A percentile compares a stretch with the other conserved stretches of the same genome.
Conservation (phyloP, 2,113 vertebrate genomes). For the Megalops atlanticus region DNA sequence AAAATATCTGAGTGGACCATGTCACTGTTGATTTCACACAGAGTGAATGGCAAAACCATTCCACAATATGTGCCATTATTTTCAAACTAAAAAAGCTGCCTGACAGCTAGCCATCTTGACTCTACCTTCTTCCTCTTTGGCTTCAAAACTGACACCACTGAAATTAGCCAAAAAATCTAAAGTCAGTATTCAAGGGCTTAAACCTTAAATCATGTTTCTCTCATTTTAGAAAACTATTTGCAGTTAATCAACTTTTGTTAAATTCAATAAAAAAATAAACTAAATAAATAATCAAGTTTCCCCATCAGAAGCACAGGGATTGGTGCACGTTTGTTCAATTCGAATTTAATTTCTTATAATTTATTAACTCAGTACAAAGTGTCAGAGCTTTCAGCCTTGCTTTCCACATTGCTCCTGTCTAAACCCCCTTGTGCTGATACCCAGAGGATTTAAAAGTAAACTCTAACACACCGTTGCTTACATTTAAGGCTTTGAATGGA, state of each 20-base stretch:
- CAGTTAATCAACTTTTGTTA: too few relatives aligned
- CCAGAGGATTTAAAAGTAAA: slow-evolving; percentile 18
- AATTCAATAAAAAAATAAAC: too few relatives aligned
- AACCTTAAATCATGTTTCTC: too few relatives aligned
- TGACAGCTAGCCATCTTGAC: not conserved
- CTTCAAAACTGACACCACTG: not conserved
- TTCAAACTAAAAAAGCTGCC: not conserved
- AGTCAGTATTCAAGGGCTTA: not conserved
- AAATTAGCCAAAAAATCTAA: not conserved
- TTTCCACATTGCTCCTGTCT: not conserved
- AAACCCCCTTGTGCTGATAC: not conserved
- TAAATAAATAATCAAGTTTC: too few relatives aligned
- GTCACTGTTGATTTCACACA: too few relatives aligned
- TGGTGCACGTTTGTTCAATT: too few relatives aligned
- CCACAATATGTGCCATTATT: too few relatives aligned
- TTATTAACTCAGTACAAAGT: not conserved
- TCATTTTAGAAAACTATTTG: not conserved
- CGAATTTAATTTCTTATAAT: not conserved
- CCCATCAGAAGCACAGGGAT: too few relatives aligned
- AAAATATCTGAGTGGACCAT: too few relatives aligned
- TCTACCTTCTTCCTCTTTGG: not conserved
- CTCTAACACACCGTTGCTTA: slow-evolving; percentile 36
- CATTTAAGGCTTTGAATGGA: slow-evolving; percentile 40
- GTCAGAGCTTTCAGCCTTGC: not conserved
- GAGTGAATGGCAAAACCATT: too few relatives aligned